Conservation (phyloP, 1,140 invertebrate genomes). For the Lepidotrigona ventralis region DNA sequence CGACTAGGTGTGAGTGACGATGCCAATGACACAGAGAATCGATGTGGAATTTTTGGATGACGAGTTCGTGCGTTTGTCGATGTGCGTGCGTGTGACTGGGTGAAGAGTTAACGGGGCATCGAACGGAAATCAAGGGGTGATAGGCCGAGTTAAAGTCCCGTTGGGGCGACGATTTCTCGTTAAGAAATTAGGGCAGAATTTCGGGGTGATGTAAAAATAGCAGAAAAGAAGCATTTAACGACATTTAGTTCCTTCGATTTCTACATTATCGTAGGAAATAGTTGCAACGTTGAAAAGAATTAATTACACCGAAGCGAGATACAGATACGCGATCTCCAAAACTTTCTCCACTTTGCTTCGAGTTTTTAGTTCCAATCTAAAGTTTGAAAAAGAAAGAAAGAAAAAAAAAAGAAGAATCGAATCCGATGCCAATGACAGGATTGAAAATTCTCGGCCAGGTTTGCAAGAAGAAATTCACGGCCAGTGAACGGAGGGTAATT, state of each 20-base stretch:
- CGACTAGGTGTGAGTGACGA: slow-evolving; percentile 26
- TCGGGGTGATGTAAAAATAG: no score
- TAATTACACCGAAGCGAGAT: neutral
- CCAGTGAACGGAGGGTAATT: neutral
- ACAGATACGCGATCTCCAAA: neutral
- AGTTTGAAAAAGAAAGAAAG: neutral
- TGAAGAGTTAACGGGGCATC: slow-evolving; percentile 34
- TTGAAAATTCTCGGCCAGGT: neutral
- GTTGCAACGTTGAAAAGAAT: neutral
- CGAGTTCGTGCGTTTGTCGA: slow-evolving; percentile 14
- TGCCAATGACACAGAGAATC: slow-evolving; percentile 39
- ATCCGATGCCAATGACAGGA: neutral
- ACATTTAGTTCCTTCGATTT: neutral
- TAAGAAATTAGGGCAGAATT: neutral
- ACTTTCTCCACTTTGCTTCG: no score
- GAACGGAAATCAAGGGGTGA: slow-evolving; percentile 15
- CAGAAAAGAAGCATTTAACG: no score
- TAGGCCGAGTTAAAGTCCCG: neutral
- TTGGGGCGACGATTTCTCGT: neutral
- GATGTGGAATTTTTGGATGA: slow-evolving; percentile 38
- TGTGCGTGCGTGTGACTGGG: slow-evolving; percentile 1
- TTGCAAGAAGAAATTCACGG: neutral
- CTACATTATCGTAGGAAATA: neutral
- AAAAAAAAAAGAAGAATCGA: no score
- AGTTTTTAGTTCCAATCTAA: neutral